These are phyloP conservation scores for Leptocoma aspasia DNA, from an alignment of 2,113 vertebrate species.

Conservation along the genomic window DNA sequence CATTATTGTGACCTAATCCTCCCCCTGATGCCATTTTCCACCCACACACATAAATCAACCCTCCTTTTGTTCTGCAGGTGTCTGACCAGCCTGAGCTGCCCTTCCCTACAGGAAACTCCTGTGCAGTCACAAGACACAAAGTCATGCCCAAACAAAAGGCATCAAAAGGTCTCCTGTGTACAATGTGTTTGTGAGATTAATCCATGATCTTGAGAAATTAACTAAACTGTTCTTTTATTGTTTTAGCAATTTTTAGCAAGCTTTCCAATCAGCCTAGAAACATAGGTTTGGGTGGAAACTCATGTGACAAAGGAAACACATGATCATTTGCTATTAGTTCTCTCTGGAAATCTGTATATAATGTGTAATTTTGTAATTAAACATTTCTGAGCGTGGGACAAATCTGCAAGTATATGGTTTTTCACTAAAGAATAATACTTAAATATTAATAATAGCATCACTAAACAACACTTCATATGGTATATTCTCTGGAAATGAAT, in stretches of 20 bases:
- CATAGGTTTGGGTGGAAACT: neutral
- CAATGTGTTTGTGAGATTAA: neutral
- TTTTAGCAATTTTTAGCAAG: neutral
- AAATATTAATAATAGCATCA: neutral
- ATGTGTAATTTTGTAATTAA: neutral
- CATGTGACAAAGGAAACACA: neutral
- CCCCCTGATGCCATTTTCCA: neutral
- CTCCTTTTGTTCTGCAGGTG: neutral
- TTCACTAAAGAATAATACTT: neutral
- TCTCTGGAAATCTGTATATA: neutral
- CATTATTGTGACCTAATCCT: neutral
- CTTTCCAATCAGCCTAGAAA: neutral
- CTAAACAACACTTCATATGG: neutral
- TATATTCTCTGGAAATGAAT: neutral
- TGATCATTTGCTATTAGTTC: neutral
- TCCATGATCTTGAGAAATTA: neutral
- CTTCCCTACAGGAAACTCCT: neutral
- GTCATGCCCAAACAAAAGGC: neutral
- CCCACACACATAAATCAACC: neutral
- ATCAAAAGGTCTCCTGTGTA: neutral
- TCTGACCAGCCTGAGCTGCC: neutral
- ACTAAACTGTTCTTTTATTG: neutral
- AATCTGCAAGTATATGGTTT: neutral
- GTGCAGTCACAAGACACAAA: neutral
- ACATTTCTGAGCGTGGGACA: neutral